A percentile compares a stretch with the other conserved stretches of the same genome.
These are phyloP conservation scores for Danaus plexippus DNA, from an alignment of 1,140 invertebrate genomes.

Conservation along the genomic window DNA sequence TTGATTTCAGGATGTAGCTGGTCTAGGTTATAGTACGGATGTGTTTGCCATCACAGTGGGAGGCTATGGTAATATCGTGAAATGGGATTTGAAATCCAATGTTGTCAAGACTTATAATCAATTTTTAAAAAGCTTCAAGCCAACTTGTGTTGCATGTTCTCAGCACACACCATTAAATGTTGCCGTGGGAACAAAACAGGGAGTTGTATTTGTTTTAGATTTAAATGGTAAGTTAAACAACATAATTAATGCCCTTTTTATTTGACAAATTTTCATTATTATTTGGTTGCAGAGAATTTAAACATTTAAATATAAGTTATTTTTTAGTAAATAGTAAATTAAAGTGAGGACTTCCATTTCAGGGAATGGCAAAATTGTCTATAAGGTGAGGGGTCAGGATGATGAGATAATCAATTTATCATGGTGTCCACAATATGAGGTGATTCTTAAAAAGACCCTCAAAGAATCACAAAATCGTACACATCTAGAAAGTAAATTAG, in stretches of 20 bases:
- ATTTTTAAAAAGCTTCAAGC: constrained; percentile 68
- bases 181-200: constrained; percentile 78
- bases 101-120: constrained; percentile 50
- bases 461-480: constrained; percentile 23
- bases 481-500: constrained; percentile 30
- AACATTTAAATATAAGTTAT: no score
- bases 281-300: no score
- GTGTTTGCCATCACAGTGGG: constrained; percentile 73
- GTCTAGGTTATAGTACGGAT: constrained; percentile 67
- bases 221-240: constrained; percentile 66
- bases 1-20: constrained; percentile 58
- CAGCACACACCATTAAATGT: constrained; percentile 74
- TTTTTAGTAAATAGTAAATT: background rate
- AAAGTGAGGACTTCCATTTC: background rate
- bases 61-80: constrained; percentile 73
- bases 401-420: constrained; percentile 78
- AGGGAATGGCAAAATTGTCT: constrained; percentile 74
- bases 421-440: constrained; percentile 78
- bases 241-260: constrained; percentile 11
- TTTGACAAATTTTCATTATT: background rate
- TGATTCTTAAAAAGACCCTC: constrained; percentile 35
- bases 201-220: constrained; percentile 74
- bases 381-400: constrained; percentile 80
- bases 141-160: constrained; percentile 74
- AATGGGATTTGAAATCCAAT: constrained; percentile 77